Conservation (phyloP, 2,113 vertebrate species). For the Trichechus manatus region DNA sequence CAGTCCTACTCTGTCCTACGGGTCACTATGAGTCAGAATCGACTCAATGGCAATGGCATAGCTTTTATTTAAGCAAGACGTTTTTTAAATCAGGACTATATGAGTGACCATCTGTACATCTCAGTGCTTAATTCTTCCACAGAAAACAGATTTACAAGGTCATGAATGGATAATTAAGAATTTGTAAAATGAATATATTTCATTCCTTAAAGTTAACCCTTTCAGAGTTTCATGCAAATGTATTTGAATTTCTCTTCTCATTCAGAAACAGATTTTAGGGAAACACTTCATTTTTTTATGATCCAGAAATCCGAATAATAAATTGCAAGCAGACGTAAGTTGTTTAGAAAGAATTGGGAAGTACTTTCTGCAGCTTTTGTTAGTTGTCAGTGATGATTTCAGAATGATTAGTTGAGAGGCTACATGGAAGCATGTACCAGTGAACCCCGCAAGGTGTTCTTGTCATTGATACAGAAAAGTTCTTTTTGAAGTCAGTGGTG, state of each 20-base stretch:
- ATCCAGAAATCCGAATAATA: neutral
- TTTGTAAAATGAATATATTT: neutral
- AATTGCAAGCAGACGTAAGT: neutral
- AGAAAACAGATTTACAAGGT: neutral
- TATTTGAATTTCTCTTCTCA: neutral
- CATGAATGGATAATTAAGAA: neutral
- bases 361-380: neutral
- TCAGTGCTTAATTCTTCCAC: neutral
- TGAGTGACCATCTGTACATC: neutral
- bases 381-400: neutral
- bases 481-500: neutral
- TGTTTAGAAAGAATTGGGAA: neutral
- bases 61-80: constrained; percentile 33
- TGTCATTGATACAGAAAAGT: neutral
- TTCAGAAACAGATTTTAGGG: neutral
- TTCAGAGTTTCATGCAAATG: neutral
- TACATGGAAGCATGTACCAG: neutral
- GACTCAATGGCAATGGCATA: neutral
- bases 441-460: neutral
- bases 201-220: neutral
- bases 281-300: neutral
- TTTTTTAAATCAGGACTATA: constrained; percentile 17
- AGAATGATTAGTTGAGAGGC: neutral
- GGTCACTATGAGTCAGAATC: neutral
- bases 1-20: neutral